Percentiles rank a stretch among this genome's conserved stretches.
Conservation (phyloP, 2,797 vertebrate species). For the Chelmon rostratus region DNA sequence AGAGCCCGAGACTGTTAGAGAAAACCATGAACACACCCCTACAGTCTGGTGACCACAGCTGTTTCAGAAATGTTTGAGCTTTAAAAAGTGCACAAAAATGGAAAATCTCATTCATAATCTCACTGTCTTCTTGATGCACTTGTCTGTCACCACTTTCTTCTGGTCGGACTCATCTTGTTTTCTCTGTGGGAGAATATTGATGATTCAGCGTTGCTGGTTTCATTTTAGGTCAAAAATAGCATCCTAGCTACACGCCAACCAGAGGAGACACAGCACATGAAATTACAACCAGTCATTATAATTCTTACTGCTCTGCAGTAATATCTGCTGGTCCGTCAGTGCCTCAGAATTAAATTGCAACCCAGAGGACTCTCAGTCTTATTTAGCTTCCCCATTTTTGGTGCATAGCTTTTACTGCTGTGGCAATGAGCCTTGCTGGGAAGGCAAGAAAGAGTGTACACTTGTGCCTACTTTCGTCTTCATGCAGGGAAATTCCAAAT, state of each 20-base stretch:
- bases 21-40: conserved; percentile 44
- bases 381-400: neutral
- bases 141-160: neutral
- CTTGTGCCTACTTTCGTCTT: neutral
- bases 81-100: conserved; percentile 2
- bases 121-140: neutral
- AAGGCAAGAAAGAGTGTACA: neutral
- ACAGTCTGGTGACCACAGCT: conserved; percentile 32
- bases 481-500: conserved; percentile 28
- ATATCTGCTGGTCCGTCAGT: conserved; percentile 2
- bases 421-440: neutral
- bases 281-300: conserved; percentile 38
- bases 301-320: conserved; percentile 18
- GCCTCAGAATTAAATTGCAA: conserved; percentile 26
- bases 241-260: neutral
- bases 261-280: conserved; percentile 3
- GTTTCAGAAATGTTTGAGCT: conserved; percentile 17
- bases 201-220: neutral
- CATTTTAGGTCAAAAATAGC: conserved; percentile 18
- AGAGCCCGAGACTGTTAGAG: conserved; percentile 12
- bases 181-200: neutral
- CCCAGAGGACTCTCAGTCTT: conserved; percentile 33
- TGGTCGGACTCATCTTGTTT: neutral
- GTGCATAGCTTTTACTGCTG: conserved; percentile 5
- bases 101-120: neutral